Base-by-base conservation (phyloP, 2,888 invertebrate genomes). In the Limulus polyphemus region DNA sequence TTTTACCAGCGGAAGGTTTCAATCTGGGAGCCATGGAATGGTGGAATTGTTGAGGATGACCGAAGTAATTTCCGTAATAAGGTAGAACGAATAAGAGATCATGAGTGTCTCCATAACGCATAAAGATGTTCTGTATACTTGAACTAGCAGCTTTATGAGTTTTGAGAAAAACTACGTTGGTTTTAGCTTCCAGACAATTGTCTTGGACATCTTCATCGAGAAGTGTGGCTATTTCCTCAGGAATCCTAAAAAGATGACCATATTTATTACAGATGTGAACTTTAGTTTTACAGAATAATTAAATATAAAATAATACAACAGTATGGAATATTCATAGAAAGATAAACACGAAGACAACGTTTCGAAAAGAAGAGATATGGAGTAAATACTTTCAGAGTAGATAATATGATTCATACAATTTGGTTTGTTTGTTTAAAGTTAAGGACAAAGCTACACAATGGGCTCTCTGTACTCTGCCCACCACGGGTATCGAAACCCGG, bases 131-230 rank as follows among this genome's bases (percentile, higher is more conserved):
- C 63, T 74, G 74, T 10, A 74, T 62, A 48, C 72, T 71, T 46
- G 72, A 70, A 48, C 72, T 72, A 46, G 72, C 74, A 58, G 72
- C 72, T 64, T 74, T 74, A 69, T 74, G 74, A 10, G 72, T 73
- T 61, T 74, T 74, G 14, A 73, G 66, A 61, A 74, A 74, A 58
- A 70, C 71, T 13, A 74, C 68, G 63, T 72, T 71, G 48, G 62
- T 64, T 16, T 59, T 64, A 2, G 73, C 13, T 4, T n/a, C 14
- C 9, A 7, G 51, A n/a, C 51, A 32, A 7, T 32, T 32, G 32
- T 32, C 32, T 32, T 32, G 5, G 32, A 32, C 3, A 32, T 32
- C 3, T 32, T 32, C 32, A 1, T 32, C 51, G 51, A 13, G 5
- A 51, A 2, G 14, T n/a, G 4, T 51, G 51, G 5, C 9, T 9